Percentiles rank a stretch among this genome's conserved stretches.
Evolutionary conservation across 2,888 invertebrate genomes (phyloP).

Genomic region (Molorchus minor): DNA sequence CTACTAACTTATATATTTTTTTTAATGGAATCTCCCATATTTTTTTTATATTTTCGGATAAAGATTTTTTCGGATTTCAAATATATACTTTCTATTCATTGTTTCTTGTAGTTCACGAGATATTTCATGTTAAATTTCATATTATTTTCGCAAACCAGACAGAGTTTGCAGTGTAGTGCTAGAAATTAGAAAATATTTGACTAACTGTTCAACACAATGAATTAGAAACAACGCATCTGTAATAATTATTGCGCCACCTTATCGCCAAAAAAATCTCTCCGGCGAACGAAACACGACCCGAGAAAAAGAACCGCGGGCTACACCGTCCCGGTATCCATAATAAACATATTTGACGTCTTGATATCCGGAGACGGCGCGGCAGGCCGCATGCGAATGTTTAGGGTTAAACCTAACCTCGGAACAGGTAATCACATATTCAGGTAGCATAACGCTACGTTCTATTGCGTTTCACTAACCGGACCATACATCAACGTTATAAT

Average conservation of each 20-base stretch:
- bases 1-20: too few relatives aligned
- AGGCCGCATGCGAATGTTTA: constrained; percentile 16
- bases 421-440: constrained; percentile 60
- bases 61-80: too few relatives aligned
- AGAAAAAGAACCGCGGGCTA: constrained; percentile 10
- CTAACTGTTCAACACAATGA: constrained; percentile 23
- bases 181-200: too few relatives aligned
- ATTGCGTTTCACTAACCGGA: constrained; percentile 53
- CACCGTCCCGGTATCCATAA: constrained; percentile 31
- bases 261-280: constrained; percentile 31
- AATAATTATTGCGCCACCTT: constrained; percentile 25
- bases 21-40: too few relatives aligned
- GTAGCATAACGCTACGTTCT: constrained; percentile 56
- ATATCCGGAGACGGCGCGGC: constrained; percentile 32
- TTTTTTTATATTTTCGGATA: too few relatives aligned
- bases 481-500: constrained; percentile 62
- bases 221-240: constrained; percentile 33
- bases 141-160: too few relatives aligned
- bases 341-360: constrained; percentile 43
- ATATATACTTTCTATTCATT: too few relatives aligned
- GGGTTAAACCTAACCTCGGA: constrained; percentile 38
- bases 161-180: too few relatives aligned
- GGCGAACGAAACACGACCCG: constrained; percentile 28
- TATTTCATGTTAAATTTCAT: too few relatives aligned
- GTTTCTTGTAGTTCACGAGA: too few relatives aligned